These are phyloP conservation scores for Drosophila siamana DNA, from an alignment of 2,888 invertebrate species.

Conservation along the genomic window DNA sequence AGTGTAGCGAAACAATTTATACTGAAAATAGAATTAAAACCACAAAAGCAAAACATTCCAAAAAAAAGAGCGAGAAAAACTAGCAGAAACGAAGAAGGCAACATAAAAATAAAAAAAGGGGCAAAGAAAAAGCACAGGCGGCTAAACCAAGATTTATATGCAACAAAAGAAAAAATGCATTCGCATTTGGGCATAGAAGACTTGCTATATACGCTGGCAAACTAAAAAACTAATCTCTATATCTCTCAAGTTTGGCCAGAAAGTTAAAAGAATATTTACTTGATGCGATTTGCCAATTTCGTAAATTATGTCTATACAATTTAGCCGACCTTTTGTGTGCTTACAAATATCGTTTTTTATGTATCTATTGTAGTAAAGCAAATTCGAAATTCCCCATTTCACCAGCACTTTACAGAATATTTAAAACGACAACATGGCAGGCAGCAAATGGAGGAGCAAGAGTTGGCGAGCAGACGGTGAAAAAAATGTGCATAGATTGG, in stretches of 20 bases:
- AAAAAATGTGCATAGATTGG: conserved; percentile 79
- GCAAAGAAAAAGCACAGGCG: conserved; percentile 58
- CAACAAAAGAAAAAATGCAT: conserved; percentile 61
- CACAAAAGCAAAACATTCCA: conserved; percentile 80
- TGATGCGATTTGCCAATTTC: background rate
- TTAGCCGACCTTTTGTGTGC: background rate
- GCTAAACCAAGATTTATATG: conserved; percentile 82
- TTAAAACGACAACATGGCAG: conserved; percentile 28
- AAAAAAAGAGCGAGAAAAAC: conserved; percentile 45
- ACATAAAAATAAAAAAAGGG: conserved; percentile 34
- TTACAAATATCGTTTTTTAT: too few species aligned
- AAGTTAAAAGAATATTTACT: background rate
- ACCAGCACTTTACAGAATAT: conserved; percentile 49
- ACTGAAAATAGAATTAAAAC: conserved; percentile 83
- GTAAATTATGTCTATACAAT: background rate
- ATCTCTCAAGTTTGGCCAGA: background rate
- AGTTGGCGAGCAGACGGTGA: conserved; percentile 38
- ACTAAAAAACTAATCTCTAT: background rate
- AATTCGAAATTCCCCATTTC: too few species aligned
- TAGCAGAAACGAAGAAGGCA: conserved; percentile 34
- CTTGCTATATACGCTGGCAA: conserved; percentile 13
- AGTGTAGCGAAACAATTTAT: conserved; percentile 82
- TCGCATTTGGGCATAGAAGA: background rate
- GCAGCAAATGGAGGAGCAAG: conserved; percentile 24
- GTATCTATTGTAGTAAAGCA: background rate